Conservation (phyloP, 2,113 vertebrate genomes). For the Eublepharis macularius region DNA sequence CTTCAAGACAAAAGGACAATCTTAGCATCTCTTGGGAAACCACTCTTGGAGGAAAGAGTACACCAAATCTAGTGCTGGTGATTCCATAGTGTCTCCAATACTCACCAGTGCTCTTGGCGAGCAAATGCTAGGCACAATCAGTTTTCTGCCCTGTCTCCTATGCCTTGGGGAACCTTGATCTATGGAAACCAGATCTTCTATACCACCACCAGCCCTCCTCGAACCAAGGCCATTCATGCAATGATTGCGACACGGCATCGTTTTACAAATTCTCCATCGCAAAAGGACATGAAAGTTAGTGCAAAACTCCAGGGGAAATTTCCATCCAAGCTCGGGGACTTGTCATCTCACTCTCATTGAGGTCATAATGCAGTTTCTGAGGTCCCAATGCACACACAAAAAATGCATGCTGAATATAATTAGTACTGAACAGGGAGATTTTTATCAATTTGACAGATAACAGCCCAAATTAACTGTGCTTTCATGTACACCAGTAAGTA, state of each 20-base stretch:
- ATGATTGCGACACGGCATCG: neutral
- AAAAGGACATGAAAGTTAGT: neutral
- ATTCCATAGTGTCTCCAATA: neutral
- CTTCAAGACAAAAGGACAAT: neutral
- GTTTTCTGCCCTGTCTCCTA: neutral
- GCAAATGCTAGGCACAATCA: neutral
- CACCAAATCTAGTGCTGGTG: neutral
- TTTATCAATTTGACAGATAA: slow-evolving; percentile 73
- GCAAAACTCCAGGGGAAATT: slow-evolving; percentile 2
- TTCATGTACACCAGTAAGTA: slow-evolving; percentile 73
- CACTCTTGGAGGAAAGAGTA: neutral
- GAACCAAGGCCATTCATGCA: neutral
- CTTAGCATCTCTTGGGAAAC: neutral
- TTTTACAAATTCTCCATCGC: neutral
- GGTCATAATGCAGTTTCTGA: slow-evolving; percentile 24
- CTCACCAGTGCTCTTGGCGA: too few relatives aligned
- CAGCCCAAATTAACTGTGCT: slow-evolving; percentile 71
- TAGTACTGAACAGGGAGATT: slow-evolving; percentile 72
- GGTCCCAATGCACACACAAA: slow-evolving; percentile 35
- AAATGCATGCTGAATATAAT: slow-evolving; percentile 69
- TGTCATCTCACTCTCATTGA: slow-evolving; percentile 17
- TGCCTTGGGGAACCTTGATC: neutral
- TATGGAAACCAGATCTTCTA: neutral
- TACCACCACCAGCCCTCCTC: neutral
- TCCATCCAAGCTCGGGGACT: neutral